A percentile compares a stretch with the other conserved stretches of the same genome.
These are phyloP conservation scores for Xiphias gladius DNA, from an alignment of 2,113 vertebrate species.

Conservation along the genomic window DNA sequence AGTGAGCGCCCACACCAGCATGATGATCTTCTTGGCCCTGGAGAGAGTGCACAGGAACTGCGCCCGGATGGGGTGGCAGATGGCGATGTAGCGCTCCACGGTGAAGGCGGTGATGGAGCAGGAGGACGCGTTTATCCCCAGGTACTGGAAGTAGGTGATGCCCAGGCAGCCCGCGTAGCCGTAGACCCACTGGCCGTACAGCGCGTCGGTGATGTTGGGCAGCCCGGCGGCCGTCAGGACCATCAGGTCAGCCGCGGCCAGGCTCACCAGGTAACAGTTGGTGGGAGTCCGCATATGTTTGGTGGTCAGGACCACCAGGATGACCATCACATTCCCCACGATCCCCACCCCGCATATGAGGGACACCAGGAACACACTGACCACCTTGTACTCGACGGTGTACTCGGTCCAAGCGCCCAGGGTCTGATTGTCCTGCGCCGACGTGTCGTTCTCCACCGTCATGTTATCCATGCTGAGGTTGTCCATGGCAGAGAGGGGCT, in stretches of 20 bases:
- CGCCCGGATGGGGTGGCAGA: slow-evolving; percentile 97
- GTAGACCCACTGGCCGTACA: slow-evolving; percentile 94
- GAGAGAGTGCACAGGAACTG: slow-evolving; percentile 96
- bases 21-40: slow-evolving; percentile 96
- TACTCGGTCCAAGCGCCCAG: slow-evolving; percentile 84
- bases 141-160: slow-evolving; percentile 96
- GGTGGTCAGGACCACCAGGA: slow-evolving; percentile 96
- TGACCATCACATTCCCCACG: slow-evolving; percentile 96
- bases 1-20: slow-evolving; percentile 95
- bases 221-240: slow-evolving; percentile 95
- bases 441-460: slow-evolving; percentile 89
- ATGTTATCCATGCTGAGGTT: slow-evolving; percentile 67
- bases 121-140: slow-evolving; percentile 97
- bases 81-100: slow-evolving; percentile 97
- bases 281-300: slow-evolving; percentile 99
- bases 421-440: slow-evolving; percentile 84
- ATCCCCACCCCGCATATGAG: slow-evolving; percentile 94
- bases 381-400: slow-evolving; percentile 90
- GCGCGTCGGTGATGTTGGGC: slow-evolving; percentile 95
- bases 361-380: slow-evolving; percentile 90
- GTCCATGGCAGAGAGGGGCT: slow-evolving; percentile 55
- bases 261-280: slow-evolving; percentile 97
- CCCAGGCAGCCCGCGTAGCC: slow-evolving; percentile 93
- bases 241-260: slow-evolving; percentile 95
- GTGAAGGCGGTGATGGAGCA: slow-evolving; percentile 98